Percentiles rank a stretch among this genome's conserved stretches.
Conservation (phyloP, 2,113 vertebrate species). For the Neodon shergylaensis region DNA sequence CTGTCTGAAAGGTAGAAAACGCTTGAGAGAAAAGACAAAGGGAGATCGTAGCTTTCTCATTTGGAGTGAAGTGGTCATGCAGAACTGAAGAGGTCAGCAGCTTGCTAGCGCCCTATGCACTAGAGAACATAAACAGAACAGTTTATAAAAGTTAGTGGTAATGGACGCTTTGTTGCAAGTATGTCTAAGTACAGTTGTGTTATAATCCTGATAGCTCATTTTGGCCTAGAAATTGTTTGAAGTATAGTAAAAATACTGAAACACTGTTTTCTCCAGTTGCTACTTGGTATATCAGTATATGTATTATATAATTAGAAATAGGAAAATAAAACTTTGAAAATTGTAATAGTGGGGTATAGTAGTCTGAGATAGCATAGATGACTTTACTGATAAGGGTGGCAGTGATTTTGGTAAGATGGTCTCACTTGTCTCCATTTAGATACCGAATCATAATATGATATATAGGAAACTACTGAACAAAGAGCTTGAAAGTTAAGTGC, state of each 20-base stretch:
- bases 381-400: background rate
- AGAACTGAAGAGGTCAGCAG: background rate
- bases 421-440: background rate
- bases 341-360: background rate
- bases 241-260: conserved; percentile 42
- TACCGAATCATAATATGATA: background rate
- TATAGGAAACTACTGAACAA: background rate
- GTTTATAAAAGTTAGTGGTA: background rate
- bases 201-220: conserved; percentile 2
- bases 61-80: background rate
- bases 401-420: background rate
- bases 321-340: conserved; percentile 45
- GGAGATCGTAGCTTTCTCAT: conserved; percentile 36
- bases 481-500: conserved; percentile 37
- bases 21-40: background rate
- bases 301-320: background rate
- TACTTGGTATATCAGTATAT: background rate
- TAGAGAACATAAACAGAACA: background rate
- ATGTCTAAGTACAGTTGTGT: background rate
- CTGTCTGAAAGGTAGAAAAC: background rate
- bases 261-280: background rate
- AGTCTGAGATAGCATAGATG: background rate
- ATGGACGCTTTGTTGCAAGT: background rate
- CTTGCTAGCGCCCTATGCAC: background rate
- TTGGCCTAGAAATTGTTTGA: conserved; percentile 30